Conservation (phyloP, 1,140 invertebrate genomes). For the Hypothenemus hampei region DNA sequence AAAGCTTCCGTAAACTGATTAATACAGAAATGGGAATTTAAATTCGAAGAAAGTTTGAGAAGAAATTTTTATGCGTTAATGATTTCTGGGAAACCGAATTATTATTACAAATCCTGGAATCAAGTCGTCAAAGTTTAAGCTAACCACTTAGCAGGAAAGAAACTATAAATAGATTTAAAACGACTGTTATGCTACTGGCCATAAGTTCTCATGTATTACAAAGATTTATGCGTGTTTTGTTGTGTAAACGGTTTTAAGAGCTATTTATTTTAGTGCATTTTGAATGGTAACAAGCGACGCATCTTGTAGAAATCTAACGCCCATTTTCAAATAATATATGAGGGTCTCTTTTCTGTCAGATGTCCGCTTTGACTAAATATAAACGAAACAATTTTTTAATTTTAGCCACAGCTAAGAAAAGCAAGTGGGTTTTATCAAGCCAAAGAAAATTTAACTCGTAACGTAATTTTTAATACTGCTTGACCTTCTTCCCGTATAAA, state of each 20-base stretch:
- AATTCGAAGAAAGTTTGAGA: too few species aligned
- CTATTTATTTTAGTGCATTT: conserved; percentile 15
- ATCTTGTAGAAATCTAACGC: conserved; percentile 18
- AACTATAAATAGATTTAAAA: conserved; percentile 6
- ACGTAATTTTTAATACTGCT: not conserved
- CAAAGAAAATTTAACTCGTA: not conserved
- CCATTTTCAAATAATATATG: conserved; percentile 13
- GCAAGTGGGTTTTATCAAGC: not conserved
- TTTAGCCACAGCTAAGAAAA: not conserved
- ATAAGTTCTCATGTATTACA: conserved; percentile 7
- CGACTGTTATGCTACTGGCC: not conserved
- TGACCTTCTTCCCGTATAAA: not conserved
- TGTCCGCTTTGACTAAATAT: conserved; percentile 4
- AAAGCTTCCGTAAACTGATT: conserved; percentile 3
- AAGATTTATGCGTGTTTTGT: conserved; percentile 13
- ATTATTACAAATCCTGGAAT: not conserved
- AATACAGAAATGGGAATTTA: too few species aligned
- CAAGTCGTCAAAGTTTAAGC: not conserved
- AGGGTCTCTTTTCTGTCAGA: not conserved
- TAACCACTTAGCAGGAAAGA: not conserved
- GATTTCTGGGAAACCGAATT: too few species aligned
- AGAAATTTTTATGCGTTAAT: too few species aligned
- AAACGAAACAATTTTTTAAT: too few species aligned
- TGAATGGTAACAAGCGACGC: conserved; percentile 14
- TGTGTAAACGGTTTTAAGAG: conserved; percentile 18